phyloP scores from a whole-genome alignment of 2,113 vertebrate species.

The Anolis carolinensis region DNA sequence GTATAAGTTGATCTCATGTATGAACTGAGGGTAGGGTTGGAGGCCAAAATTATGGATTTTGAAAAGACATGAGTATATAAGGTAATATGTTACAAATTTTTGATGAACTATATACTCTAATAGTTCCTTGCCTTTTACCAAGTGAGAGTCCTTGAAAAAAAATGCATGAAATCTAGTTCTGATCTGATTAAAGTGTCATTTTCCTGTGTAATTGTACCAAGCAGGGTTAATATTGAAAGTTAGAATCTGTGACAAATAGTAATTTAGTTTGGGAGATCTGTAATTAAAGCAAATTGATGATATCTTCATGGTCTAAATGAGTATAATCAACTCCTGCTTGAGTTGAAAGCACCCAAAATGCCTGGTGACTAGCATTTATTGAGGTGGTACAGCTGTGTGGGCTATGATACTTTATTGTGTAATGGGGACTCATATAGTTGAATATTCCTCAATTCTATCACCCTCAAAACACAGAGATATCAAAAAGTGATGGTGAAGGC shows the following conservation, averaged over 20 bases:
- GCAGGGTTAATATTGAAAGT: slow-evolving; percentile 50
- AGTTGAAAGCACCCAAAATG: slow-evolving; percentile 27
- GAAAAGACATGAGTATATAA: no score
- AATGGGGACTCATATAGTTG: background rate
- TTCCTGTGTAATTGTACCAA: slow-evolving; percentile 50
- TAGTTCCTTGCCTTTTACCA: slow-evolving; percentile 17
- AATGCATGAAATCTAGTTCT: slow-evolving; percentile 40
- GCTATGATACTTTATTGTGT: background rate
- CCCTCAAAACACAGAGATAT: background rate
- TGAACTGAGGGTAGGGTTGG: no score
- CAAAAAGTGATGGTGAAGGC: background rate
- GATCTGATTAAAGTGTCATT: slow-evolving; percentile 49
- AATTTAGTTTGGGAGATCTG: slow-evolving; percentile 48
- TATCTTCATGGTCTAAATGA: slow-evolving; percentile 35
- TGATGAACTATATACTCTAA: slow-evolving; percentile 7
- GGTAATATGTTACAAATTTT: no score
- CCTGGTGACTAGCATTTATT: background rate
- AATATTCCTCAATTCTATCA: background rate
- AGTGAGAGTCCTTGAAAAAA: slow-evolving; percentile 11
- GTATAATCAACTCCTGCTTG: background rate
- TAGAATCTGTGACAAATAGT: slow-evolving; percentile 19
- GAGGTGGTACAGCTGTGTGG: background rate
- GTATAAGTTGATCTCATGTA: no score
- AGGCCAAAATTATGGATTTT: no score
- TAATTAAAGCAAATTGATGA: slow-evolving; percentile 41